Evolutionary conservation across 2,797 vertebrate species (phyloP), one percentile per base, ranked within the genome.

Genomic region (Amblyraja radiata): DNA sequence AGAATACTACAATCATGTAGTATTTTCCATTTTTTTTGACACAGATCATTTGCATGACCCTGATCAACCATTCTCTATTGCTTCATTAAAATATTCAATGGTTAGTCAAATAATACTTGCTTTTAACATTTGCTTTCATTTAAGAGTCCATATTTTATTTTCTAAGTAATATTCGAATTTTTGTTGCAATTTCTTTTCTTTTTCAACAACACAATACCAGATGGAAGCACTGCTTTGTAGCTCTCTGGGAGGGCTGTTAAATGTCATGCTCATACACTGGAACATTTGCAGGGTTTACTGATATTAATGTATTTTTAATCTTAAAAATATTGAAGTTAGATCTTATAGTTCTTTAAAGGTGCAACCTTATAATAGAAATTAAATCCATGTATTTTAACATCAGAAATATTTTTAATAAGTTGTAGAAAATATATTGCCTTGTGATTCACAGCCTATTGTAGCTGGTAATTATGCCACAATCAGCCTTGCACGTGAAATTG

Each of bases 61-160:
- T 54, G 2, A 21, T 54, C 36, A 36, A 54, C 79, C 39, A 39
- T 81, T 54, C 39, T 81, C 8, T 8, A 18, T 81, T 21, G 54
- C 79, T 81, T 21, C 18, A 54, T 46, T 6, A 39, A 80, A 80
- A 16, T 0, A 80, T 36, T 39, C 36, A 80, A 39, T 81, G 7
- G 32, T 81, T 81, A 16, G 39, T 81, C 79, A 81, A 81, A 81
- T 46, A 54, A 1, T 6, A 81, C 46, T 81, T 46, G 18, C 16
- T 39, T 81, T 54, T 8, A 81, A 81, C 79, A 81, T 39, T 81
- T 36, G 79, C 36, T 81, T 81, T 81, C 79, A 61, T 83, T 83
- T 83, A 61, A 13, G 58, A 83, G 28, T 23, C 46, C 81, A 83
- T 83, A 58, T 61, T 83, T 58, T 54, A 54, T 54, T 54, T 83